Base-by-base conservation (phyloP, 2,888 invertebrate genomes). In the Ennomos erosarius region DNA sequence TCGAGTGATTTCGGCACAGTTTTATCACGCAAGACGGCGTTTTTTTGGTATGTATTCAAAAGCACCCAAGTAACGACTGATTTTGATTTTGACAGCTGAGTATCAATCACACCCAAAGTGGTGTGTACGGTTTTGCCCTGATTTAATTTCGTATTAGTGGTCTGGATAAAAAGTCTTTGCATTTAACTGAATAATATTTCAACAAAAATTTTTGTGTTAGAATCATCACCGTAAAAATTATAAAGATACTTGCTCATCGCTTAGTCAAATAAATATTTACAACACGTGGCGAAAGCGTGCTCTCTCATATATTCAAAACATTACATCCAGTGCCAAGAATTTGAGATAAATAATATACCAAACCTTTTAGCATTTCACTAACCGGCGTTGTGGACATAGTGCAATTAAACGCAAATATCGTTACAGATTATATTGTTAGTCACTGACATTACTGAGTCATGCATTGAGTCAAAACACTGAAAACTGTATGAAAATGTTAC, bases 391-490 rank as follows among this genome's bases (percentile, higher is more conserved):
- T 44, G 42, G 39, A 58, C 44, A n/a, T 12, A 58, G 50, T 52
- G 10, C 8, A 56, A 55, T 67, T 71, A 67, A 46, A 50, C n/a
- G 47, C 55, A 60, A 62, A 73, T 78, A 75, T 71, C 63, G 62
- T 70, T 68, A 76, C 76, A 78, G 74, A 75, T 77, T 84, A 68
- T 70, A 62, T 75, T 67, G 62, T 88, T 85, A 89, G 84, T 90
- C 89, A 88, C 68, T 83, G 82, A 84, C 71, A 80, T 67, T 69
- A 67, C 68, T 90, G 90, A 90, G 71, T 91, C 90, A 91, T 75
- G 65, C 62, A 59, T 84, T 85, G 86, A 86, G 78, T 88, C 85
- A 83, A 88, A 88, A 84, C 79, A 80, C 78, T 80, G 76, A 81
- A 84, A 87, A 80, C 81, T 81, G 69, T 69, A 80, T 72, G 81